phyloP scores from a whole-genome alignment of 2,113 vertebrate species.

The Colaptes auratus region DNA sequence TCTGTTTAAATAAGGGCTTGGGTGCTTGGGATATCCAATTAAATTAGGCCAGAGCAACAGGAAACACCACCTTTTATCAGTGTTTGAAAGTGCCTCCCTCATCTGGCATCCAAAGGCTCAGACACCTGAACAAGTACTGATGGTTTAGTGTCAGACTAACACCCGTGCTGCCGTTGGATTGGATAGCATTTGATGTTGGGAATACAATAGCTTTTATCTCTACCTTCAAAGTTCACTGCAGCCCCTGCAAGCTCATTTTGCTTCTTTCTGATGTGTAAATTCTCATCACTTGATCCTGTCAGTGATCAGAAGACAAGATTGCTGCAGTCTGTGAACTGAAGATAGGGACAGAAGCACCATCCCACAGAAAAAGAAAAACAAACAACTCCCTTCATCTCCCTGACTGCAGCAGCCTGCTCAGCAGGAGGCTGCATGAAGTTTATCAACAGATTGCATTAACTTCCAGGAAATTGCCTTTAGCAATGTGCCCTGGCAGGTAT shows the following conservation, averaged over 20 bases:
- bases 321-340: background rate
- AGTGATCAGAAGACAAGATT: background rate
- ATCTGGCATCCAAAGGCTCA: background rate
- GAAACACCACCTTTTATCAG: background rate
- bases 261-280: constrained; percentile 32
- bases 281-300: background rate
- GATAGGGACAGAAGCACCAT: background rate
- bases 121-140: background rate
- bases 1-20: background rate
- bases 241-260: background rate
- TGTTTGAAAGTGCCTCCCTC: background rate
- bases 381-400: constrained; percentile 7
- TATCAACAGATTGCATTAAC: constrained; percentile 52
- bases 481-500: constrained; percentile 60
- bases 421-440: constrained; percentile 64
- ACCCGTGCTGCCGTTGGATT: background rate
- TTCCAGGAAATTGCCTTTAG: constrained; percentile 65
- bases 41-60: background rate
- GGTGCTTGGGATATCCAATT: background rate
- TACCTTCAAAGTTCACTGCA: background rate
- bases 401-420: constrained; percentile 48
- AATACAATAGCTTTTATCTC: constrained; percentile 5
- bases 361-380: background rate
- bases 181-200: background rate
- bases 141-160: background rate